phyloP scores from a whole-genome alignment of 1,140 invertebrate species.

The Triops cancriformis region DNA sequence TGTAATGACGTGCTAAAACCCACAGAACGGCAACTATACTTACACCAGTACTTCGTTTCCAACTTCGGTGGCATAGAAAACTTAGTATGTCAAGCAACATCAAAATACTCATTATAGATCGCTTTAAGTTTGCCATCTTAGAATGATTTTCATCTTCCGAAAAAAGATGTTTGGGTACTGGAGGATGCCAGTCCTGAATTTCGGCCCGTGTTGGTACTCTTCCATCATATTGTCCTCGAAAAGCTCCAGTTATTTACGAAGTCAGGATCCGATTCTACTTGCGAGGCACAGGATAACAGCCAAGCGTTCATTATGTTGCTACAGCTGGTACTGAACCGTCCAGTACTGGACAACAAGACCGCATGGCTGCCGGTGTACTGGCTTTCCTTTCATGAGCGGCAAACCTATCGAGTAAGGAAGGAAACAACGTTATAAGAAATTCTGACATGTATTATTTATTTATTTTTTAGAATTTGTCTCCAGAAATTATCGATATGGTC shows the following conservation, averaged over 20 bases:
- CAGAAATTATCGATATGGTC: neutral
- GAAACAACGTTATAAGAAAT: neutral
- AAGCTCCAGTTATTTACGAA: neutral
- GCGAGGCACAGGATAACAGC: neutral
- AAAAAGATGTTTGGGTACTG: neutral
- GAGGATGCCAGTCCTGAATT: neutral
- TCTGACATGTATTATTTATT: neutral
- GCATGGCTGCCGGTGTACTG: neutral
- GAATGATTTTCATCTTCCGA: neutral
- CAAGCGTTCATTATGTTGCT: neutral
- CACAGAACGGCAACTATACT: neutral
- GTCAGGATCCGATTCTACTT: neutral
- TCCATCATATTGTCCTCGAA: neutral
- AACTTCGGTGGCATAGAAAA: neutral
- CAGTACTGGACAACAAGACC: neutral
- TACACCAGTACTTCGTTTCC: neutral
- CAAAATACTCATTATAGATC: neutral
- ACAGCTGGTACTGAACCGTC: neutral
- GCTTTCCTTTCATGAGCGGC: neutral
- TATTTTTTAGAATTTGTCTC: neutral
- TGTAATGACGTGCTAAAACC: neutral
- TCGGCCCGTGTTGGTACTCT: neutral
- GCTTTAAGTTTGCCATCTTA: neutral
- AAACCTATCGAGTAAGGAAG: neutral
- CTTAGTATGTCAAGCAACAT: neutral